Evolutionary conservation across 2,113 vertebrate genomes (phyloP).

Genomic region (Butastur rufipennis): DNA sequence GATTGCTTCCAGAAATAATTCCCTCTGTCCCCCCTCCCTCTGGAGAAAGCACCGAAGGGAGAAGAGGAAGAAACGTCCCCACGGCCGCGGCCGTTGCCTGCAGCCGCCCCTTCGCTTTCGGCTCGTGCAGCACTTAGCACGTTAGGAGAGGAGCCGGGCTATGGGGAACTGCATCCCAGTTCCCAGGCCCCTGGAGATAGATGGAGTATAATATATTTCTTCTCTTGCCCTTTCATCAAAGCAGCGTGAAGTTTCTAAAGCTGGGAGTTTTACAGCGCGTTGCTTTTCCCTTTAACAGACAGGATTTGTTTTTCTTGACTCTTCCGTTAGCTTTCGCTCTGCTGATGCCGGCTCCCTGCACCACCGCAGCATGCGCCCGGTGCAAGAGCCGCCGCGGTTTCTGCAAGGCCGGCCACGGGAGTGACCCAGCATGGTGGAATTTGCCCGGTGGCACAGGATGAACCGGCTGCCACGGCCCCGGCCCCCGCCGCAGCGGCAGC

Average conservation of each 20-base stretch:
- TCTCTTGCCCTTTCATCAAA: background rate
- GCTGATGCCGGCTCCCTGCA: background rate
- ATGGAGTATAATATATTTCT: accelerated
- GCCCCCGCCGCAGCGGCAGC: background rate
- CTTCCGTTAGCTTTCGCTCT: background rate
- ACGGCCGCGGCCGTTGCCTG: background rate
- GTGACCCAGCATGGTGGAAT: background rate
- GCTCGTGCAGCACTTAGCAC: background rate
- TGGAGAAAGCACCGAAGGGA: background rate
- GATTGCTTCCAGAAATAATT: background rate
- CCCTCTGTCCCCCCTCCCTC: background rate
- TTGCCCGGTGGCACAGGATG: background rate
- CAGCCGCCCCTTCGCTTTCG: background rate
- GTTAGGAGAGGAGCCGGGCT: background rate
- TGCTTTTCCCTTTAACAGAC: background rate
- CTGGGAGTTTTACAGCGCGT: background rate
- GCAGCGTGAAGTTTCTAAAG: background rate
- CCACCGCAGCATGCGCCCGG: accelerated
- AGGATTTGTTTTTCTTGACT: background rate
- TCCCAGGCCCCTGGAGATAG: background rate
- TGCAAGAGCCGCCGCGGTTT: background rate
- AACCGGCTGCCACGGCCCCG: background rate
- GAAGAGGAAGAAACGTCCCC: background rate
- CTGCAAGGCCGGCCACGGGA: background rate
- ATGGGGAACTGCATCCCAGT: background rate